These are phyloP conservation scores for Amyelois transitella DNA, from an alignment of 1,140 invertebrate species.

Conservation along the genomic window DNA sequence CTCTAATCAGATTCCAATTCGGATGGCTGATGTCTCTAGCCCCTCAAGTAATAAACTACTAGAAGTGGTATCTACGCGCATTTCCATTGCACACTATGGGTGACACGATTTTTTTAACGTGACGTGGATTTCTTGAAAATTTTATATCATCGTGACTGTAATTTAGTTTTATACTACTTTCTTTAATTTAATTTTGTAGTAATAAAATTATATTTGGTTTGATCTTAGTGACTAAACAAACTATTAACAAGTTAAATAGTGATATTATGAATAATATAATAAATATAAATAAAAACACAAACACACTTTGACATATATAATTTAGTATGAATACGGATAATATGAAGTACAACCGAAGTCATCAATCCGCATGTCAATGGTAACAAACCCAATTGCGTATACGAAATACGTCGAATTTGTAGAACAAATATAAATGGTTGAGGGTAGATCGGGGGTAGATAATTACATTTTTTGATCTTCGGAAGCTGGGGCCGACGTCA, in stretches of 20 bases:
- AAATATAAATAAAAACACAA: too few species aligned
- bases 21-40: constrained; percentile 36
- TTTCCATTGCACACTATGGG: constrained; percentile 30
- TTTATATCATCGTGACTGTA: too few species aligned
- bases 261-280: too few species aligned
- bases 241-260: too few species aligned
- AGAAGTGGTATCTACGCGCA: constrained; percentile 20
- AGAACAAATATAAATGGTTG: constrained; percentile 73
- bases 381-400: constrained; percentile 47
- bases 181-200: too few species aligned
- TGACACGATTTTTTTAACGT: not conserved
- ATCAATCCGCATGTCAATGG: constrained; percentile 22
- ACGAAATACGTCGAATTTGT: constrained; percentile 70
- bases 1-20: constrained; percentile 67
- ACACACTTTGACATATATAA: too few species aligned
- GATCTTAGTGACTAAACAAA: too few species aligned
- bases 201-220: too few species aligned
- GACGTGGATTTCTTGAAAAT: not conserved
- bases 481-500: constrained; percentile 50
- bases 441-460: constrained; percentile 72
- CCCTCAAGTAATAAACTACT: constrained; percentile 70
- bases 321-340: too few species aligned
- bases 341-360: too few species aligned
- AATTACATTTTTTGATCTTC: constrained; percentile 74
- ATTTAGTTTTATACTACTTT: too few species aligned